Base-by-base conservation (phyloP, 2,888 invertebrate species). In the Rhimphoctona megacephalus region DNA sequence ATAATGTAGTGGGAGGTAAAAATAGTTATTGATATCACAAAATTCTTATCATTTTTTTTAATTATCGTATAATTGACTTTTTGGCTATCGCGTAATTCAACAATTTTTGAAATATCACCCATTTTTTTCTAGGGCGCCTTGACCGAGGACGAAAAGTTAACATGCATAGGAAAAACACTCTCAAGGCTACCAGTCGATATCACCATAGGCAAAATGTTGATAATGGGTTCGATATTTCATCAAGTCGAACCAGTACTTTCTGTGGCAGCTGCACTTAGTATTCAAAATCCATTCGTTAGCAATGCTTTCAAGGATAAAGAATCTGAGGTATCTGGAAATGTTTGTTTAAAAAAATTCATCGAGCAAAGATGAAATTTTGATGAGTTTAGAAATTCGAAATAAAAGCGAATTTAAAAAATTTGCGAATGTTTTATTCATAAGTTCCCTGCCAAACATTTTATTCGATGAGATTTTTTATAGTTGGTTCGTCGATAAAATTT, bases 121-220 rank as follows among this genome's bases (percentile, higher is more conserved):
- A 70, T 70, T 49, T 25, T n/a, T 36, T 30, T 33, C 17, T 9
- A 98, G 96, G 97, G 97, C 61, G 98, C 98, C 0, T 93, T 99
- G 46, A 96, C 96, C 0, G 95, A 96, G 4, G 96, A 97, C 89
- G 97, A 98, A 93, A 97, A 97, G 90, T 95, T 99, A 46, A 99
- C 99, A 0, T 95, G 97, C 0, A 95, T 99, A 78, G 99, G 99
- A 0, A 96, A 96, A 91, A 97, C 98, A 80, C 94, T 99, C 81
- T 96, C 99, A 6, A 97, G 97, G 93, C 95, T 99, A 25, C 99
- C 99, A 0, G 98, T 99, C 0, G 99, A 99, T 93, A 97, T 99
- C 79, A 96, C 97, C 0, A 96, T 99, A 80, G 99, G 99, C 0
- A 99, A 99, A 95, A 99, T 99, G 96, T 95, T 99, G 54, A 97